Evolutionary conservation across 2,113 vertebrate species (phyloP).

Genomic region (Myotis yumanensis): DNA sequence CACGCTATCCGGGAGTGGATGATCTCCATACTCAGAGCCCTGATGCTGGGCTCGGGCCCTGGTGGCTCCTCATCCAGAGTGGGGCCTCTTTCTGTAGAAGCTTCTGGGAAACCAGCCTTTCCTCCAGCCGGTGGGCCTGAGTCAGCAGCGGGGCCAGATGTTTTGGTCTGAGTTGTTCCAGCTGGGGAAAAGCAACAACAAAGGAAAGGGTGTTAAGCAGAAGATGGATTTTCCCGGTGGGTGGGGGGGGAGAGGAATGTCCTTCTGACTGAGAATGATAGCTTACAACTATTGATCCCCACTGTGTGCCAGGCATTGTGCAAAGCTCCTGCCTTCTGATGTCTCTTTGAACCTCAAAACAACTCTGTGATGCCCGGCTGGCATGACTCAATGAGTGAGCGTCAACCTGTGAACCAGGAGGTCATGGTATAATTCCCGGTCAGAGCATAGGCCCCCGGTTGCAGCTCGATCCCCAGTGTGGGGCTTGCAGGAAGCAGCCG

Average conservation of each 20-base stretch:
- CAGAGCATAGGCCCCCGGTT: too few species aligned
- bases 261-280: not conserved
- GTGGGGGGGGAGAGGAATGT: fast-evolving
- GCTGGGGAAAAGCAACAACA: conserved; percentile 71
- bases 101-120: conserved; percentile 57
- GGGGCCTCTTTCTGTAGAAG: conserved; percentile 53
- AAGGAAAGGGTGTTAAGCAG: not conserved
- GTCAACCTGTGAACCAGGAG: too few species aligned
- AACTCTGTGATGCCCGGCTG: not conserved
- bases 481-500: too few species aligned
- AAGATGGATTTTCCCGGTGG: not conserved
- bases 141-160: conserved; percentile 37
- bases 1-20: conserved; percentile 86
- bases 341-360: not conserved
- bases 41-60: conserved; percentile 75
- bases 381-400: too few species aligned
- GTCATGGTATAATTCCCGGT: too few species aligned
- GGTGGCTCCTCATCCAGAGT: conserved; percentile 43
- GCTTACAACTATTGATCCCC: not conserved
- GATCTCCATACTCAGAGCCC: conserved; percentile 83
- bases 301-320: not conserved
- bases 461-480: too few species aligned
- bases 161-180: conserved; percentile 72
- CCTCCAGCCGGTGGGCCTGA: conserved; percentile 46
- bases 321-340: not conserved